These are phyloP conservation scores for Tuta absoluta DNA, from an alignment of 2,888 invertebrate species.

Conservation along the genomic window DNA sequence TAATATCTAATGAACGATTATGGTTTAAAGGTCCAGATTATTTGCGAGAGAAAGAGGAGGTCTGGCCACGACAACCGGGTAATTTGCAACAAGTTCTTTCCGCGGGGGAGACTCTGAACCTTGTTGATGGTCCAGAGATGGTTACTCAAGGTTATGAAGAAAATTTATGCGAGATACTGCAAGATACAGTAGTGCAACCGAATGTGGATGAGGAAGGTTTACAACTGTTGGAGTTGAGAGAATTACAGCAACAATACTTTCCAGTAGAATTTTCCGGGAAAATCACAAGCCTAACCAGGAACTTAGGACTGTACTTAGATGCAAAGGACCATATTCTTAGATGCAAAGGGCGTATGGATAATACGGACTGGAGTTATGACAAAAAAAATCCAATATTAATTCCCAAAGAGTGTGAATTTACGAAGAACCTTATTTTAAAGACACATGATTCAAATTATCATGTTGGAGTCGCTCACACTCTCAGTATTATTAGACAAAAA, in stretches of 20 bases:
- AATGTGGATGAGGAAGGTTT: too few relatives aligned
- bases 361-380: conserved; percentile 28
- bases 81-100: background rate
- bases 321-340: conserved; percentile 31
- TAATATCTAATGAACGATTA: background rate
- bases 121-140: background rate
- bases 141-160: background rate
- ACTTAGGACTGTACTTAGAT: conserved; percentile 32
- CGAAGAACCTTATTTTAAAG: conserved; percentile 28
- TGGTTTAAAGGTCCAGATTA: conserved; percentile 27
- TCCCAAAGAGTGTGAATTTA: conserved; percentile 31
- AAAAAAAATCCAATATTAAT: conserved; percentile 28
- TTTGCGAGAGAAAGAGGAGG: background rate
- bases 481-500: conserved; percentile 29
- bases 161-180: too few relatives aligned
- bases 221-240: too few relatives aligned
- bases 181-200: too few relatives aligned
- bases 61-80: conserved; percentile 7
- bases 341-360: conserved; percentile 30
- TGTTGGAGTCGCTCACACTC: conserved; percentile 33
- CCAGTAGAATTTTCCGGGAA: conserved; percentile 28
- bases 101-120: conserved; percentile 6
- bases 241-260: conserved; percentile 24
- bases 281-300: conserved; percentile 28
- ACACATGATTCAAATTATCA: conserved; percentile 34